Evolutionary conservation across 2,888 invertebrate genomes (phyloP).

Genomic region (Hanleya hanleyi): DNA sequence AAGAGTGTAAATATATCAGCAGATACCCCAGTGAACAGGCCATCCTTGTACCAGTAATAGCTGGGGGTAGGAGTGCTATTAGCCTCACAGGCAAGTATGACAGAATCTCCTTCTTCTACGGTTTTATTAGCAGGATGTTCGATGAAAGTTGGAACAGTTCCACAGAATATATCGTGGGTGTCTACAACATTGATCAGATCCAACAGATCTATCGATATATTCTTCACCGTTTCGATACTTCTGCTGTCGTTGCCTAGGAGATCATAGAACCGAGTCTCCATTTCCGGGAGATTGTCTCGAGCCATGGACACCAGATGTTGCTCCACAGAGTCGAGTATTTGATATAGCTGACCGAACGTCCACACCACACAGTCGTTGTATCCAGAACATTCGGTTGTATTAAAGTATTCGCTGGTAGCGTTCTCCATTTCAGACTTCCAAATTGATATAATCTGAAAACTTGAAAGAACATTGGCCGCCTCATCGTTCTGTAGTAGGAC

Average conservation of each 20-base stretch:
- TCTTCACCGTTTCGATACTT: background rate
- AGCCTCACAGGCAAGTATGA: background rate
- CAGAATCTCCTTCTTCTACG: background rate
- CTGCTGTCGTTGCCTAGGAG: background rate
- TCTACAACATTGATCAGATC: background rate
- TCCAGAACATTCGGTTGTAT: background rate
- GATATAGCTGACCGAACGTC: background rate
- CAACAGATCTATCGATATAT: background rate
- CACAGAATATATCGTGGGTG: background rate
- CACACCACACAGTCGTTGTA: background rate
- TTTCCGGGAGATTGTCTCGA: background rate
- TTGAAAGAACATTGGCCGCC: no score
- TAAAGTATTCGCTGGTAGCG: background rate
- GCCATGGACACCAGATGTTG: background rate
- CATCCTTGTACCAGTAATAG: slow-evolving; percentile 7
- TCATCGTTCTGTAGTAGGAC: background rate
- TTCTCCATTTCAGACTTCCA: slow-evolving; percentile 9
- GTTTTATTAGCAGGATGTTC: background rate
- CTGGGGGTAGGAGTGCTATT: background rate
- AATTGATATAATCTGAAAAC: background rate
- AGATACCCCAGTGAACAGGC: no score
- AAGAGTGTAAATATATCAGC: background rate
- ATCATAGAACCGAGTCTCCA: background rate
- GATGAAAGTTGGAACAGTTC: background rate
- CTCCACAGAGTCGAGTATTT: background rate